These are phyloP conservation scores for Leucoma salicis DNA, from an alignment of 2,888 invertebrate genomes.

Conservation along the genomic window DNA sequence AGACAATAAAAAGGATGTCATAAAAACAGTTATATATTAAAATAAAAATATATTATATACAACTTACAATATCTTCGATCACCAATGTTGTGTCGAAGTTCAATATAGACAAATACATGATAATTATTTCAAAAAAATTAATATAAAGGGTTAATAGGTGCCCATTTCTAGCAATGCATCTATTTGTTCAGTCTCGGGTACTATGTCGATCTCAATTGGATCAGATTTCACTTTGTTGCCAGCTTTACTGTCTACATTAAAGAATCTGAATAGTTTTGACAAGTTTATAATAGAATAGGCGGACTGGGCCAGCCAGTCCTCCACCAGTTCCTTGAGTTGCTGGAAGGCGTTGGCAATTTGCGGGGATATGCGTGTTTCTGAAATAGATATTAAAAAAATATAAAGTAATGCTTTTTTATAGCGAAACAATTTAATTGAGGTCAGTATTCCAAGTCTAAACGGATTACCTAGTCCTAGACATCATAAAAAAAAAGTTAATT, in stretches of 20 bases:
- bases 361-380: conserved; percentile 77
- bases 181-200: conserved; percentile 73
- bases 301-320: conserved; percentile 85
- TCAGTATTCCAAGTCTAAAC: too few relatives aligned
- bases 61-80: too few relatives aligned
- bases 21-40: too few relatives aligned
- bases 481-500: too few relatives aligned
- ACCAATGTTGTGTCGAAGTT: too few relatives aligned
- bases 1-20: too few relatives aligned
- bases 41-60: too few relatives aligned
- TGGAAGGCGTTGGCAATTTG: conserved; percentile 82
- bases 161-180: conserved; percentile 74
- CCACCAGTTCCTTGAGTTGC: conserved; percentile 84
- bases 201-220: conserved; percentile 65
- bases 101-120: too few relatives aligned
- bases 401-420: too few relatives aligned
- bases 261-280: conserved; percentile 78
- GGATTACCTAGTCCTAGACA: too few relatives aligned
- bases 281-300: conserved; percentile 87
- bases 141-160: conserved; percentile 42
- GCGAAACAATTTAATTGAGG: too few relatives aligned
- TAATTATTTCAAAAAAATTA: conserved; percentile 17
- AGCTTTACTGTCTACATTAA: conserved; percentile 56
- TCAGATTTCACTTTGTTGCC: conserved; percentile 53
- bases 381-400: too few relatives aligned